Evolutionary conservation across 2,113 vertebrate species (phyloP).

Genomic region (Colaptes auratus): DNA sequence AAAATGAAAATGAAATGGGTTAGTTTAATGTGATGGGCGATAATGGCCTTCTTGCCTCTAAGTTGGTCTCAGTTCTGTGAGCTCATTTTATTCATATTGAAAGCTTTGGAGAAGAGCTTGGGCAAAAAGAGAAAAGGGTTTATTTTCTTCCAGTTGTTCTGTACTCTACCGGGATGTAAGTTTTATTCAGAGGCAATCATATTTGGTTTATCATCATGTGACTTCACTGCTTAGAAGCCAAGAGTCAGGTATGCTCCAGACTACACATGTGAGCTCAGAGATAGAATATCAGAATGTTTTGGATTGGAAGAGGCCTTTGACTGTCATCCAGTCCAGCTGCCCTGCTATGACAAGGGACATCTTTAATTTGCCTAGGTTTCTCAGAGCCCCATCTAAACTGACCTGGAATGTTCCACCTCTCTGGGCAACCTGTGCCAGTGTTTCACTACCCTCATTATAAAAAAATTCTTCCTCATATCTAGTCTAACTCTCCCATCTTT

Average conservation of each 20-base stretch:
- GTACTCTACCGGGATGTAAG: neutral
- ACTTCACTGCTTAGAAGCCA: neutral
- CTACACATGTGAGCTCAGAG: neutral
- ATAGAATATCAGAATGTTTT: too few relatives aligned
- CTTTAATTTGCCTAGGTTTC: too few relatives aligned
- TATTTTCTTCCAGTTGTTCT: neutral
- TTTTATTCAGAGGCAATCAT: neutral
- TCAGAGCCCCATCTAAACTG: too few relatives aligned
- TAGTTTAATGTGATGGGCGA: constrained; percentile 40
- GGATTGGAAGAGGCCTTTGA: too few relatives aligned
- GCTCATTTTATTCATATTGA: neutral
- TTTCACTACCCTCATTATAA: too few relatives aligned
- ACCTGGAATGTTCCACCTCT: too few relatives aligned
- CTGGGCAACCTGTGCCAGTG: too few relatives aligned
- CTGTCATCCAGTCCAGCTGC: too few relatives aligned
- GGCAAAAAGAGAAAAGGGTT: neutral
- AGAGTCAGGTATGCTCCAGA: neutral
- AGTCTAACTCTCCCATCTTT: too few relatives aligned
- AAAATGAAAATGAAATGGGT: constrained; percentile 53
- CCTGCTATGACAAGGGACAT: too few relatives aligned
- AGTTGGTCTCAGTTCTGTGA: neutral
- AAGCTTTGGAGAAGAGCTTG: neutral
- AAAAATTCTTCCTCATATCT: too few relatives aligned
- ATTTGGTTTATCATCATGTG: neutral
- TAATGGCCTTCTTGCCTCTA: constrained; percentile 9